Percentiles rank a stretch among this genome's conserved stretches.
phyloP scores from a whole-genome alignment of 2,888 invertebrate genomes.

The Thymelicus acteon region DNA sequence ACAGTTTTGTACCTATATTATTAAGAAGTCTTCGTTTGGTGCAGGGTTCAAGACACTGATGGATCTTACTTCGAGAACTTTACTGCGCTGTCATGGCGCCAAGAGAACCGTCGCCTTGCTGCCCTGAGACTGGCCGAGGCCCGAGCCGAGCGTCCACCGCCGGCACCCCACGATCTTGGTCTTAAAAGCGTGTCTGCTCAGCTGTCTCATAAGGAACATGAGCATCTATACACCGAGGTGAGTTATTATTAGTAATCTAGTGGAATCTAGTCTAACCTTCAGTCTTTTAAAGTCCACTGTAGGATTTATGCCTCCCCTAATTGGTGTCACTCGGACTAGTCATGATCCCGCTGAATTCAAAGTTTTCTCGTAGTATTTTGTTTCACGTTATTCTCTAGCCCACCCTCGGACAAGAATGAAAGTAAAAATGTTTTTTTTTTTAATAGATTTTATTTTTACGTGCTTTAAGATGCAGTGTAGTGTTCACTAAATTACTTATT shows the following conservation, averaged over 20 bases:
- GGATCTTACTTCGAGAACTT: conserved; percentile 98
- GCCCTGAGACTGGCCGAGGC: conserved; percentile 90
- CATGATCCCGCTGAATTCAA: too few species aligned
- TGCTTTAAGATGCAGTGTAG: too few species aligned
- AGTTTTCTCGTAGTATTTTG: too few species aligned
- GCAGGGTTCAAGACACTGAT: conserved; percentile 96
- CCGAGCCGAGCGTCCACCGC: conserved; percentile 88
- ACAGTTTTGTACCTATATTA: background rate
- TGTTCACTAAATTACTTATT: too few species aligned
- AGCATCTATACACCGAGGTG: conserved; percentile 80
- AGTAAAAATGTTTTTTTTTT: too few species aligned
- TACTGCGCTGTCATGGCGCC: conserved; percentile 96
- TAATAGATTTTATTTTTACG: too few species aligned
- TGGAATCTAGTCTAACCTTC: too few species aligned
- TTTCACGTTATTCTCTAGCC: too few species aligned
- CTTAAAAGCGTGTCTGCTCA: conserved; percentile 92
- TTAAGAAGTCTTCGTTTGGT: background rate
- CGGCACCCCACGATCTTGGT: conserved; percentile 85
- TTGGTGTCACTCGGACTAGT: too few species aligned
- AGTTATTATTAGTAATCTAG: background rate
- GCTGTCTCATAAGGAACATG: conserved; percentile 81
- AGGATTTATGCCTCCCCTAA: too few species aligned
- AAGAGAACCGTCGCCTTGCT: conserved; percentile 93
- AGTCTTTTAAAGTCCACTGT: too few species aligned
- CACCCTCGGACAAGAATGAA: too few species aligned